Evolutionary conservation across 2,113 vertebrate genomes (phyloP).

Genomic region (Blennius ocellaris): DNA sequence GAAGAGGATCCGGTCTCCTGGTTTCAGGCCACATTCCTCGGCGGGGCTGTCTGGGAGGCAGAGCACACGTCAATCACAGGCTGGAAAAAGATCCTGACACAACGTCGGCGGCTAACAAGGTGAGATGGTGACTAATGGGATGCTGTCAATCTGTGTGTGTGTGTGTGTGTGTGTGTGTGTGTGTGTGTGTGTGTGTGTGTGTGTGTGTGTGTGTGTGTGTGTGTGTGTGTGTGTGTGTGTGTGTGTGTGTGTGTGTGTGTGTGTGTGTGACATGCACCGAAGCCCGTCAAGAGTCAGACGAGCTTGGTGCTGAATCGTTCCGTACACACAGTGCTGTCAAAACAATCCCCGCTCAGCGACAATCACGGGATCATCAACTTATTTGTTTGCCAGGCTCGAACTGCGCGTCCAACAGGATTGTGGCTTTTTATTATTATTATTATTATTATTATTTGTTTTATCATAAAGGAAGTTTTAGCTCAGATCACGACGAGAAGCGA

Average conservation of each 20-base stretch:
- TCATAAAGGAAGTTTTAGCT: constrained; percentile 21
- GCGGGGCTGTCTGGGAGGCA: constrained; percentile 90
- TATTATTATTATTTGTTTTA: background rate
- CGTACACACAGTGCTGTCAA: constrained; percentile 63
- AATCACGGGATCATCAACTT: background rate
- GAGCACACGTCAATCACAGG: constrained; percentile 19
- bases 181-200: too few relatives aligned
- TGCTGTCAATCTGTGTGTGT: constrained; percentile 50
- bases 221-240: too few relatives aligned
- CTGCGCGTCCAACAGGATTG: background rate
- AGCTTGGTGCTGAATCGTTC: constrained; percentile 53
- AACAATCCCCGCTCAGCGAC: constrained; percentile 51
- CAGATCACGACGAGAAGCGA: constrained; percentile 74
- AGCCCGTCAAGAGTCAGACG: constrained; percentile 35
- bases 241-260: constrained; percentile 22
- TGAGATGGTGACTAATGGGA: constrained; percentile 57
- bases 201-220: too few relatives aligned
- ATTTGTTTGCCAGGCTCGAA: background rate
- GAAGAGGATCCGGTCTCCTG: constrained; percentile 95
- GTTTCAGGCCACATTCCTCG: constrained; percentile 92
- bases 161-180: too few relatives aligned
- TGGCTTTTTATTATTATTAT: too few relatives aligned
- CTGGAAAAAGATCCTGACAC: background rate
- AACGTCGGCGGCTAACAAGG: constrained; percentile 40
- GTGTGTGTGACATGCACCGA: background rate